Percentiles rank a stretch among this genome's conserved stretches.
Conservation (phyloP, 2,797 vertebrate species). For the Gymnothorax javanicus region DNA sequence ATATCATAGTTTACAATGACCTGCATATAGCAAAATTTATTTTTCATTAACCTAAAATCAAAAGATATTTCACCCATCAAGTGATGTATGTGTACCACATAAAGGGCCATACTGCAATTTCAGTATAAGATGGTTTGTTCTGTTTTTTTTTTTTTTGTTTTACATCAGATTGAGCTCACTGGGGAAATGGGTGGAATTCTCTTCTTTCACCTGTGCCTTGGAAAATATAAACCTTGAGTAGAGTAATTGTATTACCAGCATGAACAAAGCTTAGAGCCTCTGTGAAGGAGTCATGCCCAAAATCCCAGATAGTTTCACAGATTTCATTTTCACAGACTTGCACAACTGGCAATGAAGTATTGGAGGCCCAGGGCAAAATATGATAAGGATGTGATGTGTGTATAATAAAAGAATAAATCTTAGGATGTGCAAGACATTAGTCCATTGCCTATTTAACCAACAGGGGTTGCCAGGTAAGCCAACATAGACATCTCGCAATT, state of each 20-base stretch:
- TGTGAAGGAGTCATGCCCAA: background rate
- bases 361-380: background rate
- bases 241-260: background rate
- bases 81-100: background rate
- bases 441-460: background rate
- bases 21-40: background rate
- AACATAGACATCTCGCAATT: background rate
- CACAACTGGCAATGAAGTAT: background rate
- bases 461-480: background rate
- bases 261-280: no score
- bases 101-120: background rate
- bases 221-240: background rate
- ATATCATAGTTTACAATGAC: conserved; percentile 3
- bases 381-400: no score
- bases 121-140: background rate
- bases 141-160: background rate
- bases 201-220: background rate
- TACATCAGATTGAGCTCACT: background rate
- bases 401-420: background rate
- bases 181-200: background rate
- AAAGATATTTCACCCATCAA: background rate
- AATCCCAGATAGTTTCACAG: background rate
- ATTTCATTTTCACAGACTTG: background rate
- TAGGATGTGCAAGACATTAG: background rate
- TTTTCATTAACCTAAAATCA: background rate